Evolutionary conservation across 2,888 invertebrate genomes (phyloP), one percentile per base, ranked within the genome.

Genomic region (Ellobium chinense): DNA sequence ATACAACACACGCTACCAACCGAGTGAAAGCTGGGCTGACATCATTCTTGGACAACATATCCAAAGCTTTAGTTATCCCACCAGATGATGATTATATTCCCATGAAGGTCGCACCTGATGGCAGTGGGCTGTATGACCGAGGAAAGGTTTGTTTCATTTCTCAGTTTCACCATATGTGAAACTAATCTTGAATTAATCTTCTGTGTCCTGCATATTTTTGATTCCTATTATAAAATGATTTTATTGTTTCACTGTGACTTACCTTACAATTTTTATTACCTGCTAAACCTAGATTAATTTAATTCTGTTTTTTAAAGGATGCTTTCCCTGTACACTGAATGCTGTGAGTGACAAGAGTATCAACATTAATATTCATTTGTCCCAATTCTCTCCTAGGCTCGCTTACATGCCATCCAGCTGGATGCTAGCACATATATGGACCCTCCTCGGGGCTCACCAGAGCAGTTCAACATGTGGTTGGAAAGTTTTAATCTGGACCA

Each of bases 351-450:
- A n/a, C n/a, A n/a, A n/a, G n/a, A n/a, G n/a, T n/a, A n/a, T n/a
- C n/a, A n/a, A n/a, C n/a, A n/a, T n/a, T n/a, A n/a, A n/a, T n/a
- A n/a, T n/a, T n/a, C n/a, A n/a, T n/a, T n/a, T n/a, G n/a, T n/a
- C n/a, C n/a, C n/a, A n/a, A n/a, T n/a, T n/a, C n/a, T n/a, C n/a
- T n/a, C n/a, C 5, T 93, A 96, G 95, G 95, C 95, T 91, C 95
- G 95, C 86, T 93, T 96, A 66, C 95, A 95, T 91, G 95, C 95
- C 27, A 93, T 97, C 34, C 96, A 96, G 87, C 95, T 95, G 72
- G 95, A 96, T 84, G 95, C 96, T 83, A 95, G 95, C 12, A 96
- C 96, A 0, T 97, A 95, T 94, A 94, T 95, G 85, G 94, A 95
- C 74, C 95, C 96, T 56, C 96, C 96, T 0, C 93, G 94, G 83